Conservation (phyloP, 2,888 invertebrate species). For the Caenorhabditis macrosperma region DNA sequence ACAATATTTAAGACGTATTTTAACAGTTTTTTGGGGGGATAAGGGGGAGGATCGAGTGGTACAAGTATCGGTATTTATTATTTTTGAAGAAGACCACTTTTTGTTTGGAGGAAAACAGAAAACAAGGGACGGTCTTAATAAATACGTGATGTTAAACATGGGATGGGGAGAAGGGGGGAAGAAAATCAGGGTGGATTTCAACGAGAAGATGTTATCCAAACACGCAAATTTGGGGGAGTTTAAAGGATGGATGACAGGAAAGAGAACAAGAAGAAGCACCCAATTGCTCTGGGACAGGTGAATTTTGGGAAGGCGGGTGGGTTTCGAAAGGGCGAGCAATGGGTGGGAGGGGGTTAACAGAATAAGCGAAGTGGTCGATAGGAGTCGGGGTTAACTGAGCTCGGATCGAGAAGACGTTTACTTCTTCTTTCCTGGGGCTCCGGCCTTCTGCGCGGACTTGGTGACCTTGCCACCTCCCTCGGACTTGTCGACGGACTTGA, state of each 20-base stretch:
- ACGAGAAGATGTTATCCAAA: conserved; percentile 19
- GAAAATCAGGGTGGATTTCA: conserved; percentile 1
- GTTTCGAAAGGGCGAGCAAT: conserved; percentile 23
- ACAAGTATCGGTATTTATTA: conserved; percentile 57
- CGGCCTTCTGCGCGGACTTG: conserved; percentile 98
- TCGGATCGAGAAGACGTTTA: conserved; percentile 26
- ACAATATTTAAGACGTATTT: conserved; percentile 22
- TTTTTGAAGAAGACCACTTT: conserved; percentile 42
- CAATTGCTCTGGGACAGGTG: conserved; percentile 31
- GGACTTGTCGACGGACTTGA: conserved; percentile 89
- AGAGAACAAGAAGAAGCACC: conserved; percentile 49
- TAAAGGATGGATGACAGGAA: conserved; percentile 12
- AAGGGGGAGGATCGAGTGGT: conserved; percentile 33
- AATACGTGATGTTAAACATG: conserved; percentile 31
- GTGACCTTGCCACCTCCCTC: conserved; percentile 90
- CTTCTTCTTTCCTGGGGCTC: conserved; percentile 80
- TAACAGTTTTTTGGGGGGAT: conserved; percentile 29
- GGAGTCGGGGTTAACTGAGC: conserved; percentile 1
- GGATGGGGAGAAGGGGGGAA: conserved; percentile 6
- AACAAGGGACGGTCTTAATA: conserved; percentile 42
- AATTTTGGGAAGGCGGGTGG: conserved; percentile 9
- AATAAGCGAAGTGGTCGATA: conserved; percentile 32
- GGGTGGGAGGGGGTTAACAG: conserved; percentile 61
- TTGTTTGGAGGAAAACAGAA: conserved; percentile 17
- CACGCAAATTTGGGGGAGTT: conserved; percentile 15